These are phyloP conservation scores for Drosophila neutralis DNA, from an alignment of 2,888 invertebrate genomes.

Conservation along the genomic window DNA sequence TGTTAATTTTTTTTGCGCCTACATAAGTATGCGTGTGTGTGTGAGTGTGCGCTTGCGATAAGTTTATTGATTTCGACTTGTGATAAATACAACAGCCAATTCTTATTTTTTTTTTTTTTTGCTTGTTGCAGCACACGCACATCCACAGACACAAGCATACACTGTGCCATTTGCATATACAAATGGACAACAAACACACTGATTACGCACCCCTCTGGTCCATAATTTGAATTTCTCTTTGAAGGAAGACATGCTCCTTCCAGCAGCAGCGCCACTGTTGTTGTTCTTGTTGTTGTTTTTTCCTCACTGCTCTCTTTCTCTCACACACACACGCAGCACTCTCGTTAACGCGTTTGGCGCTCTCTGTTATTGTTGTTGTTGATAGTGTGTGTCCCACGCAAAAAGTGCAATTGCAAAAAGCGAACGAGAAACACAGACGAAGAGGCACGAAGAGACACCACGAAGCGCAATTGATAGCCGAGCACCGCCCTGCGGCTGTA, in stretches of 20 bases:
- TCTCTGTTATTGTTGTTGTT: constrained; percentile 23
- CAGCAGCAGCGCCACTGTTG: constrained; percentile 55
- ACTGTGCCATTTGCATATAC: constrained; percentile 5
- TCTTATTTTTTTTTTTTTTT: not conserved
- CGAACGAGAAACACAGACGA: constrained; percentile 28
- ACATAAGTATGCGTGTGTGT: constrained; percentile 13
- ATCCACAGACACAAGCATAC: constrained; percentile 7
- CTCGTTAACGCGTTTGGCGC: not conserved
- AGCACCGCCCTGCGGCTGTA: constrained; percentile 49
- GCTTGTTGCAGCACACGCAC: constrained; percentile 17
- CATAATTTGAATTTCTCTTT: constrained; percentile 85
- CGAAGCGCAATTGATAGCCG: constrained; percentile 45
- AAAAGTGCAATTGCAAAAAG: constrained; percentile 45
- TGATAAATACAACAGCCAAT: constrained; percentile 66
- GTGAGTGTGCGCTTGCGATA: constrained; percentile 62
- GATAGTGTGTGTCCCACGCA: constrained; percentile 29
- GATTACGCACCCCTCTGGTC: constrained; percentile 83
- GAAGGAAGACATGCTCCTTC: constrained; percentile 82
- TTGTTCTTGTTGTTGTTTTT: constrained; percentile 3
- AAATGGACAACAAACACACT: constrained; percentile 8
- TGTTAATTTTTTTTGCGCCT: constrained; percentile 30
- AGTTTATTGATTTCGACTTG: constrained; percentile 80
- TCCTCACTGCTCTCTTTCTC: constrained; percentile 5
- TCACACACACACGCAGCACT: not conserved
- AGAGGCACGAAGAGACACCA: constrained; percentile 25